These are phyloP conservation scores for Chanos chanos DNA, from an alignment of 2,797 vertebrate species.

Conservation along the genomic window DNA sequence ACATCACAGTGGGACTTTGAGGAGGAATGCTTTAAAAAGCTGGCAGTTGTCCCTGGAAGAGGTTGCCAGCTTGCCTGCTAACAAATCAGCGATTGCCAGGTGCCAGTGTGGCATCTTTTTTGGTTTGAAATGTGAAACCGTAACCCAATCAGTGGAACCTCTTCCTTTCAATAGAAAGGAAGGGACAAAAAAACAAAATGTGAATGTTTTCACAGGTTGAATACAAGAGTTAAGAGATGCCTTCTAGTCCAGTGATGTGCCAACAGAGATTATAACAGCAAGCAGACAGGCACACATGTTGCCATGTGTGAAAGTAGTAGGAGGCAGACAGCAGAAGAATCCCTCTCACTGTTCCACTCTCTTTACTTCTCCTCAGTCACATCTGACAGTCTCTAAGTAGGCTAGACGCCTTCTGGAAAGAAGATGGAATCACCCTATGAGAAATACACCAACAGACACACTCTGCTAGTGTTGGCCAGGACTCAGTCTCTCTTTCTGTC, in stretches of 20 bases:
- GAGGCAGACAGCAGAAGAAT: too few relatives aligned
- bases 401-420: neutral
- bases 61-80: conserved; percentile 45
- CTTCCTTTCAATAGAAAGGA: neutral
- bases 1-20: conserved; percentile 41
- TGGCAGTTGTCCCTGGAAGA: conserved; percentile 43
- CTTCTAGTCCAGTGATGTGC: neutral
- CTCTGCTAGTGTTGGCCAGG: neutral
- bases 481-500: neutral
- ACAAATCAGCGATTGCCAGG: conserved; percentile 1
- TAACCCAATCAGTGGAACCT: too few relatives aligned
- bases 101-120: conserved; percentile 41
- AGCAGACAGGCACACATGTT: neutral
- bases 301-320: neutral
- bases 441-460: neutral
- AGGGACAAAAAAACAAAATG: neutral
- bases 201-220: neutral
- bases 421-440: neutral
- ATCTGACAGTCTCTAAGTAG: conserved; percentile 3
- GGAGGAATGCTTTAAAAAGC: conserved; percentile 32
- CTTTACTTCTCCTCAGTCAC: neutral
- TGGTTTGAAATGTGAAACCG: conserved; percentile 18
- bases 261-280: neutral
- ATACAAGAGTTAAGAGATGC: neutral
- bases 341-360: too few relatives aligned